phyloP scores from a whole-genome alignment of 2,113 vertebrate species.

The Callocephalon fimbriatum region DNA sequence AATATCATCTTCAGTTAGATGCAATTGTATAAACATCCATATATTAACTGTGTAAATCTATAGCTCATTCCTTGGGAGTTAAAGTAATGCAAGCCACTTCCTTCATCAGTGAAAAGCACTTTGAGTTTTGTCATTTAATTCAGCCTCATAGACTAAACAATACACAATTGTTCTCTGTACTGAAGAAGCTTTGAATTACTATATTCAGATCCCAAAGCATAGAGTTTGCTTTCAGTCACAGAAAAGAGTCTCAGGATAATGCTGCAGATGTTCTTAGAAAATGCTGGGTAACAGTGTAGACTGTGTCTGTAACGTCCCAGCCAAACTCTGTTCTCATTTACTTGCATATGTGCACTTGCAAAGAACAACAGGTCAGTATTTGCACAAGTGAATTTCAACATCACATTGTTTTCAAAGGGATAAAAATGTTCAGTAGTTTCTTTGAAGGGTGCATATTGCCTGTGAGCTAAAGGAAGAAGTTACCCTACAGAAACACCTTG shows the following conservation, averaged over 20 bases:
- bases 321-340: slow-evolving; percentile 5
- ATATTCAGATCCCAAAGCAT: background rate
- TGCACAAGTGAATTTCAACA: slow-evolving; percentile 1
- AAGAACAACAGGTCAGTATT: background rate
- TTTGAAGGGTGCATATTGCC: background rate
- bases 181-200: slow-evolving; percentile 25
- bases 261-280: slow-evolving; percentile 16
- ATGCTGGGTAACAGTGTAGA: background rate
- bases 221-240: background rate
- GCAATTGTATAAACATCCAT: background rate
- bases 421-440: background rate
- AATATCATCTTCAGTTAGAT: background rate
- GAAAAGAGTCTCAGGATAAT: background rate
- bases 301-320: background rate
- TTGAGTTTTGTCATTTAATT: background rate
- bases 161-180: background rate
- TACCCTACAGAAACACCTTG: background rate
- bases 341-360: background rate
- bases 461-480: background rate
- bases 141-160: background rate
- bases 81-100: background rate
- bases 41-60: background rate
- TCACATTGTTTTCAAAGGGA: background rate
- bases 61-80: background rate
- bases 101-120: background rate